These are phyloP conservation scores for Microhierax caerulescens DNA, from an alignment of 2,797 vertebrate genomes.

Conservation along the genomic window DNA sequence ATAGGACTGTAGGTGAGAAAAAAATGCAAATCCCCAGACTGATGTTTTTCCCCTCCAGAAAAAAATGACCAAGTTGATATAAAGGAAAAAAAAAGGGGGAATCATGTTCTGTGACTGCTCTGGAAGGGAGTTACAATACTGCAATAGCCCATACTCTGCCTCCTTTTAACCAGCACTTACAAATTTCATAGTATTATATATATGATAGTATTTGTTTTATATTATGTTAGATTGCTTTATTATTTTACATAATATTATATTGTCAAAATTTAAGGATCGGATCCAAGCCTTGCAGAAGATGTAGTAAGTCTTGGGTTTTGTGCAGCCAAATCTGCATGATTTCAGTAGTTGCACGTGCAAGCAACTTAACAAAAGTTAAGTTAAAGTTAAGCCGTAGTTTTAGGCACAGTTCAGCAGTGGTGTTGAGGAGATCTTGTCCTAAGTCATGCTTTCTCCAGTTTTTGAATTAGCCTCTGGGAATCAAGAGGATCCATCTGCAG, in stretches of 20 bases:
- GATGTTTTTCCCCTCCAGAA: background rate
- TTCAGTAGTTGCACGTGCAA: background rate
- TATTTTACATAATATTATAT: background rate
- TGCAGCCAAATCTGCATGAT: background rate
- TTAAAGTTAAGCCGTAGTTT: too few relatives aligned
- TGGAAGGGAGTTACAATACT: background rate
- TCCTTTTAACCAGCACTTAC: background rate
- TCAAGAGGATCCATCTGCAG: background rate
- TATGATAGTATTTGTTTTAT: background rate
- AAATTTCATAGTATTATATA: background rate
- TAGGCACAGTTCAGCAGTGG: background rate
- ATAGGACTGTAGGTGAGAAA: constrained; percentile 3
- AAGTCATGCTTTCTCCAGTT: background rate
- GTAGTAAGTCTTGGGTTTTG: background rate
- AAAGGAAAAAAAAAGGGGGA: background rate
- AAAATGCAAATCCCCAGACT: constrained; percentile 16
- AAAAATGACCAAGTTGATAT: background rate
- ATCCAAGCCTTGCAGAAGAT: background rate
- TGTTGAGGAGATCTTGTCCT: background rate
- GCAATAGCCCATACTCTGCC: background rate
- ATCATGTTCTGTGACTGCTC: background rate
- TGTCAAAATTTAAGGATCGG: background rate
- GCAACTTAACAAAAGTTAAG: too few relatives aligned
- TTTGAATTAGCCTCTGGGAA: background rate
- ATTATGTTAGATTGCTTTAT: background rate